Base-by-base conservation (phyloP, 2,888 invertebrate genomes). In the Pollenia angustigena region DNA sequence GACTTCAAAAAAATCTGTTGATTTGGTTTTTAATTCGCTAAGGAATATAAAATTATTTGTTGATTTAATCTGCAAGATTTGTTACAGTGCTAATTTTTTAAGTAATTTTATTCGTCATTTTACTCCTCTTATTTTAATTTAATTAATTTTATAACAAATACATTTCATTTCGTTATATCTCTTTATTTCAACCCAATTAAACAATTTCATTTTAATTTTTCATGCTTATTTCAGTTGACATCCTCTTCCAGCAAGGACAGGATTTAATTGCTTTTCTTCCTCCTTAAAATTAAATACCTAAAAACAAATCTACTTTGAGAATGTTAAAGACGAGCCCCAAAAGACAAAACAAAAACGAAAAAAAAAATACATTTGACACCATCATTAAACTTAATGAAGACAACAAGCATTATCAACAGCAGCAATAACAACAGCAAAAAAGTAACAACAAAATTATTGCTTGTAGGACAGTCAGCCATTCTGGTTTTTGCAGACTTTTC, bases 381-480 rank as follows among this genome's bases (percentile, higher is more conserved):
- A 85, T 91, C 91, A 91, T 91, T 91, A 90, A 91, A 91, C 90
- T 91, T 91, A 91, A 91, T 91, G 91, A 91, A 91, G 90, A 91
- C 90, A 87, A 91, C 90, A 87, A 86, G 79, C 62, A 83, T 64
- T 71, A 84, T 76, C 74, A 78, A 48, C 75, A 71, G 18, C 14
- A 72, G 16, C 56, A 72, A n/a, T 14, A 76, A 44, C n/a, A 46
- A 56, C 64, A 23, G 66, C 48, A 82, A 74, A 56, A 64, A 14
- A 16, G 44, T 54, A 69, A 76, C 62, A 81, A 66, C 54, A 76
- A 52, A 64, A 85, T 81, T 71, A 69, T 81, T 64, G 58, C 64
- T 62, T 23, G 54, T 56, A 78, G 50, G 71, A 71, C 58, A n/a
- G 14, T 54, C 48, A 48, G 32, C 11, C 71, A 16, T 80, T 32